Percentiles rank a stretch among this genome's conserved stretches.
These are phyloP conservation scores for Dicrostonyx torquatus DNA, from an alignment of 2,797 vertebrate species.

Conservation along the genomic window DNA sequence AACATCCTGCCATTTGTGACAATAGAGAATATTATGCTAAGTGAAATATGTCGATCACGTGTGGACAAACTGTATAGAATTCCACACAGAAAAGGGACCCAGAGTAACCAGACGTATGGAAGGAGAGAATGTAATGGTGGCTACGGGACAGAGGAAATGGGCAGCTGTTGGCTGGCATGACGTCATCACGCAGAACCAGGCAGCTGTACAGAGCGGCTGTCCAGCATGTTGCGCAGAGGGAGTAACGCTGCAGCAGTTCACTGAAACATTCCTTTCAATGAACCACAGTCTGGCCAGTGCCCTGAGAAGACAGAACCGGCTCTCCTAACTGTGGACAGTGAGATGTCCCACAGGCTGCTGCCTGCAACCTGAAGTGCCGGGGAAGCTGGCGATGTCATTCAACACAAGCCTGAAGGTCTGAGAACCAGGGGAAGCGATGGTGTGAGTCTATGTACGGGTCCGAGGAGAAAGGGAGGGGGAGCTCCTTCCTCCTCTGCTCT, in stretches of 20 bases:
- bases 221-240: background rate
- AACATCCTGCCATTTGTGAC: background rate
- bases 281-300: background rate
- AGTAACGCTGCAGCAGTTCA: background rate
- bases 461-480: background rate
- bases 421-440: background rate
- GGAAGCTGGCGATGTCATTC: background rate
- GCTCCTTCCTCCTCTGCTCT: background rate
- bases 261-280: background rate
- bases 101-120: background rate
- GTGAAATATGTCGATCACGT: background rate
- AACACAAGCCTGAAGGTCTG: background rate
- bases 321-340: background rate
- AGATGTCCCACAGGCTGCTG: background rate
- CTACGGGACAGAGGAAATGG: background rate
- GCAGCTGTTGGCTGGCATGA: background rate
- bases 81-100: background rate
- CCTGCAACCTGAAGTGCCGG: background rate
- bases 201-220: too few relatives aligned
- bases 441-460: fast-evolving
- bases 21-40: background rate
- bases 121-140: background rate
- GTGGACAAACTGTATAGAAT: background rate
- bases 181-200: background rate
- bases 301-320: background rate